Evolutionary conservation across 92 coral and sea anemone genomes (phyloP).

Genomic region (Galaxea fascicularis): DNA sequence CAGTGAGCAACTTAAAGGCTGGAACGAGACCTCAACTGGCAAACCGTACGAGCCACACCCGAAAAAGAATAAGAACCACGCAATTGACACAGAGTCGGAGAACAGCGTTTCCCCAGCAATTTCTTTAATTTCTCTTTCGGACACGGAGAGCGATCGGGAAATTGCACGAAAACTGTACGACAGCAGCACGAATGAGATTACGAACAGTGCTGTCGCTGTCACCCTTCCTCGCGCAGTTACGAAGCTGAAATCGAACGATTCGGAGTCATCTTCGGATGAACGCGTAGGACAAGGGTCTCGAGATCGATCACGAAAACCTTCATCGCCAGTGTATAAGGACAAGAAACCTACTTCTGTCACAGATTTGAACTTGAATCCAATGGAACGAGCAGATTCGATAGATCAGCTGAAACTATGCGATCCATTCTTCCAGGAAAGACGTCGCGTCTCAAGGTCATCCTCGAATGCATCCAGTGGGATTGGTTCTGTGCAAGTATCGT

Average conservation of each 20-base stretch:
- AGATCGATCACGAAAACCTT: conserved; percentile 22
- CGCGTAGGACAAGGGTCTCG: conserved; percentile 50
- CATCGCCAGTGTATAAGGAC: conserved; percentile 40
- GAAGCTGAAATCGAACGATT: conserved; percentile 71
- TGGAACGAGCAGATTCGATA: conserved; percentile 66
- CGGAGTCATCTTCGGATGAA: conserved; percentile 83
- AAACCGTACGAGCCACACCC: conserved; percentile 80
- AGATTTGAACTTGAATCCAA: conserved; percentile 32
- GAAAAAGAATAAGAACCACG: conserved; percentile 32
- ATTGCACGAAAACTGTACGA: conserved; percentile 72
- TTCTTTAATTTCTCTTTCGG: conserved; percentile 86
- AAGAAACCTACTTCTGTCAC: conserved; percentile 47
- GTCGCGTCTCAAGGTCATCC: conserved; percentile 74
- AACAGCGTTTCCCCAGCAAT: conserved; percentile 90
- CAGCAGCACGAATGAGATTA: conserved; percentile 27
- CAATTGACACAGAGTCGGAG: conserved; percentile 78
- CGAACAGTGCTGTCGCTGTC: conserved; percentile 50
- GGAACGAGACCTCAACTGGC: conserved; percentile 68
- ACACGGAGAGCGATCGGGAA: conserved; percentile 85
- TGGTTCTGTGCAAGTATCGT: conserved; percentile 80
- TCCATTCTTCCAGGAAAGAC: conserved; percentile 71
- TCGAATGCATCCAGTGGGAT: conserved; percentile 91
- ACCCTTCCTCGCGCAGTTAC: conserved; percentile 73
- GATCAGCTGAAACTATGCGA: conserved; percentile 87
- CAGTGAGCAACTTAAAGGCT: conserved; percentile 67